Evolutionary conservation across 2,113 vertebrate genomes (phyloP).

Genomic region (Menura novaehollandiae): DNA sequence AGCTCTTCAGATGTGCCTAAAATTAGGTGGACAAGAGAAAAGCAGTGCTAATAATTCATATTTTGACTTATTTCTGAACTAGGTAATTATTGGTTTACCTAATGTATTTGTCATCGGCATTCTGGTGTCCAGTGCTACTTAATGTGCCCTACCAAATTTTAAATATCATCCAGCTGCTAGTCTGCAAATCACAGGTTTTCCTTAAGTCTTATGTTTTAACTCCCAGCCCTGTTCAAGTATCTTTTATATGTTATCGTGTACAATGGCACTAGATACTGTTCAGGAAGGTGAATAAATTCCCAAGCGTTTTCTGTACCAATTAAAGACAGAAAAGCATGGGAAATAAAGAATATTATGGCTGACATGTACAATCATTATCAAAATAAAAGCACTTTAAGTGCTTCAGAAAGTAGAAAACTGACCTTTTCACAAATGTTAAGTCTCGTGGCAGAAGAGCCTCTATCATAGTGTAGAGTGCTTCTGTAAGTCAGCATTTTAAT

Average conservation of each 20-base stretch:
- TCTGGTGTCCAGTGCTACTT: not conserved
- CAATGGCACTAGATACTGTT: not conserved
- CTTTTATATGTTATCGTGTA: not conserved
- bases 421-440: constrained; percentile 18
- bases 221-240: not conserved
- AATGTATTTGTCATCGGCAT: not conserved
- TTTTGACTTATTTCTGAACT: not conserved
- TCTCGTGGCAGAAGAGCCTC: not conserved
- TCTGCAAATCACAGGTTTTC: not conserved
- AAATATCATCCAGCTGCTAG: not conserved
- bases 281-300: not conserved
- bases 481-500: constrained; percentile 19
- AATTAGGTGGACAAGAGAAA: not conserved
- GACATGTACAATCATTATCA: not conserved
- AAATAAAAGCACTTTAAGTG: not conserved
- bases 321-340: not conserved
- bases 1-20: not conserved
- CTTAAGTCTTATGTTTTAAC: not conserved
- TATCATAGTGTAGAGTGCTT: not conserved
- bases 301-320: not conserved
- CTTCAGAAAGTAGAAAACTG: not conserved
- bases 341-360: not conserved
- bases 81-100: not conserved
- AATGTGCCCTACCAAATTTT: not conserved
- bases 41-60: not conserved